Conservation (phyloP, 1,140 invertebrate species). For the Mactra quadrangularis region DNA sequence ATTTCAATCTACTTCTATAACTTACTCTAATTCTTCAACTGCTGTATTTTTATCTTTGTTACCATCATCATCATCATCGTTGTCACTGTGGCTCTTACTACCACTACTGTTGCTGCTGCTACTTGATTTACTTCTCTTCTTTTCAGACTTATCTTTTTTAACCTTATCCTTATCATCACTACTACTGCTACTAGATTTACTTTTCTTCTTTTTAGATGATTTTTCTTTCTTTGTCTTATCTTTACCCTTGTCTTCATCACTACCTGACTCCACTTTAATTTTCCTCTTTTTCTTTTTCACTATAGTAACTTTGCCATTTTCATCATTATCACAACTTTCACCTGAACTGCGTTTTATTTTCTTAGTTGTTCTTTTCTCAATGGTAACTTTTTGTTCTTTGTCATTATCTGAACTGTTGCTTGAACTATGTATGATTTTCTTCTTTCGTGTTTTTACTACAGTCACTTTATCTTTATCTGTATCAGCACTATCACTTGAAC, state of each 20-base stretch:
- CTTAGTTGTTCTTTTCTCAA: background rate
- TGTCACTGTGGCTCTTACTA: slow-evolving; percentile 4
- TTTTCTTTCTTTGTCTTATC: no score
- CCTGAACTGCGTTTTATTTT: background rate
- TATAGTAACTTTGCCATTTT: background rate
- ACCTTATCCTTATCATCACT: background rate
- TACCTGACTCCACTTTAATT: background rate
- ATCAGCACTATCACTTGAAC: no score
- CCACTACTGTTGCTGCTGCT: slow-evolving; percentile 12
- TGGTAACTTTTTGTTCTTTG: background rate
- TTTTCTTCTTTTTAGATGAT: no score
- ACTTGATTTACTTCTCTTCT: no score
- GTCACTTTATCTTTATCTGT: background rate
- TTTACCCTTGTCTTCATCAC: background rate
- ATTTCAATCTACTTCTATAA: no score
- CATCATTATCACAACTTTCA: background rate
- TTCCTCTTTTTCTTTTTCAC: background rate
- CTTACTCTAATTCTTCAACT: background rate
- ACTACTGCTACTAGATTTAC: no score
- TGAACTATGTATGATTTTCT: background rate
- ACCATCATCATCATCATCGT: background rate
- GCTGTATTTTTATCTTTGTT: background rate
- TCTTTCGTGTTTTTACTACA: background rate
- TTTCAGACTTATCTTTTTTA: background rate
- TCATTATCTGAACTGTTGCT: background rate